Base-by-base conservation (phyloP, 2,888 invertebrate genomes). In the Amorpha juglandis region DNA sequence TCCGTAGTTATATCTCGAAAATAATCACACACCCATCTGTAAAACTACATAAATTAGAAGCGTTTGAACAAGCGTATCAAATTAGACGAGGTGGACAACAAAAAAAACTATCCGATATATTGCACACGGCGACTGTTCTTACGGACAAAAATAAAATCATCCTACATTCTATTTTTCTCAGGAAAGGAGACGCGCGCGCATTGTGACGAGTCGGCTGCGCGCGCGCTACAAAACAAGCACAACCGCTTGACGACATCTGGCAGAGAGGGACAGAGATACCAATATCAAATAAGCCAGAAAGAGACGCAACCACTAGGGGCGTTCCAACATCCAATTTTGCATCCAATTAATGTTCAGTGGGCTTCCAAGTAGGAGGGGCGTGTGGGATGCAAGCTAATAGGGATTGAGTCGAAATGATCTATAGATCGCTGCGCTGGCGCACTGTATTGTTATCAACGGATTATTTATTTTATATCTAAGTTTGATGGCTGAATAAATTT, bases 301-400 rank as follows among this genome's bases (percentile, higher is more conserved):
- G 83, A 81, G 88, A 87, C 62, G 58, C 78, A 7, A 63, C 67
- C 75, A 76, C 53, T 72, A 83, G 83, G 87, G 93, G 92, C 92
- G 93, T 89, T 87, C 75, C 88, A 77, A 80, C 82, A 79, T 88
- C 83, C 80, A 88, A 81, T 87, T 87, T 87, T 77, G 84, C 85
- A 83, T 84, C 93, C 92, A 93, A 93, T 92, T 93, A 91, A 92
- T 90, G 93, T 80, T 92, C 92, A 92, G 89, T 92, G 92, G 90
- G 91, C 91, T 91, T 92, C 83, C 75, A 86, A 78, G 83, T 81
- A 81, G 92, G 92, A 89, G 92, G 90, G 81, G 90, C 88, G 74
- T 80, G 48, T 71, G 73, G 78, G 85, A 86, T 86, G 83, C 88
- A 89, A 83, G 84, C 92, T 92, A 93, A 92, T 92, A 90, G 89